Evolutionary conservation across 2,797 vertebrate genomes (phyloP), one percentile per base, ranked within the genome.

Genomic region (Melopsittacus undulatus): DNA sequence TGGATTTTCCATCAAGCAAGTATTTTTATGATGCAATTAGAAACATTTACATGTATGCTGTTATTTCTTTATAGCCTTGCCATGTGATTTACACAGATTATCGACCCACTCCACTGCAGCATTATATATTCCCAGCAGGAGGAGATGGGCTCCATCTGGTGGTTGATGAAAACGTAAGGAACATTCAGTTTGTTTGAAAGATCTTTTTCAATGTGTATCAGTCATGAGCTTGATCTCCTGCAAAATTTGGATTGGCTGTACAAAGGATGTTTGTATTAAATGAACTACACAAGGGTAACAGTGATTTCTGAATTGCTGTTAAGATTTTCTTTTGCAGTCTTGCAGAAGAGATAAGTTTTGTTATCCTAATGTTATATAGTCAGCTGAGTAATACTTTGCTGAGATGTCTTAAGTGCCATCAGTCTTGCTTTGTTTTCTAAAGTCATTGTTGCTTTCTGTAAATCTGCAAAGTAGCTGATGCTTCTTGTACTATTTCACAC

Each of bases 21-120:
- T 26, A 22, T 40, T 66, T 75, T 14, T 73, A 36, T 12, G 49
- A 8, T 51, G 20, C 17, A 59, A 2, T 82, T 54, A 76, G 11
- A 69, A 88, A 54, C 13, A 32, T 42, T 75, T 61, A 36, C 27
- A 1, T 49, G 6, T 69, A 5, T 51, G 15, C 4, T 89, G 11
- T 94, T 81, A 51, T 97, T 85, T 34, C 91, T 64, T 87, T 85
- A 34, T 82, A 99, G 99, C 98, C 99, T 7, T 99, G 99, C 94
- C 99, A 99, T 67, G 99, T 99, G 34, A 98, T 99, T 92, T 99
- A 99, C 96, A 99, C 99, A 12, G 99, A 99, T 83, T 99, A 99
- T 94, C 98, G 99, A 15, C 99, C 99, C 21, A 99, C 99, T 95
- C 99, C 99, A 0, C 97, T 99, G 97, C 99, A 99, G 38, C 99